phyloP scores from a whole-genome alignment of 2,797 vertebrate genomes.

The Falco peregrinus region DNA sequence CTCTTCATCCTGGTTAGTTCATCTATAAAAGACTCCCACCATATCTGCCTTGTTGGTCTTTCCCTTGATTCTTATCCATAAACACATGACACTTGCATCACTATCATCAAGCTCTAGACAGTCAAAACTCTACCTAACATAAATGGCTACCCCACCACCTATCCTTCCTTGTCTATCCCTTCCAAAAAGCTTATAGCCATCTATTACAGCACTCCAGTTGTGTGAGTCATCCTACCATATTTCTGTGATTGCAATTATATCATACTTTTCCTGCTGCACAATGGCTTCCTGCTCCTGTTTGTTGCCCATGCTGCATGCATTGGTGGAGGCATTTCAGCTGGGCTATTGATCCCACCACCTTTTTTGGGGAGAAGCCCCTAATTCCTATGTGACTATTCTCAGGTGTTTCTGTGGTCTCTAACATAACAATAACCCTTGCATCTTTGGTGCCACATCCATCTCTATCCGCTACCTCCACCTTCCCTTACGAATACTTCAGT shows the following conservation, averaged over 20 bases:
- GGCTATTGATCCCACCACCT: neutral
- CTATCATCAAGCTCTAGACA: neutral
- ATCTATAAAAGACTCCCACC: neutral
- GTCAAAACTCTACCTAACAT: no score
- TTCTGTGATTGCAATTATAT: neutral
- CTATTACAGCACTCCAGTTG: no score
- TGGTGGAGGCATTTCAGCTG: neutral
- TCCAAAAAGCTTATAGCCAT: no score
- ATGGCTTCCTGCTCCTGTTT: neutral
- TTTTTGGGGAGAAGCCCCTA: no score
- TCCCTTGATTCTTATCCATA: neutral
- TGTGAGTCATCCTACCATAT: no score
- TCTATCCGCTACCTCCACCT: neutral
- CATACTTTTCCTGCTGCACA: neutral
- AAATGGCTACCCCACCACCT: no score
- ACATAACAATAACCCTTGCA: no score
- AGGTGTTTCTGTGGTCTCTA: no score
- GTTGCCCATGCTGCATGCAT: neutral
- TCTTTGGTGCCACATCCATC: neutral
- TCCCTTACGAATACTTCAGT: neutral
- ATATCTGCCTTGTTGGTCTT: neutral
- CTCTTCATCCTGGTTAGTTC: neutral
- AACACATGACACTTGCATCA: neutral
- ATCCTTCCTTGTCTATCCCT: no score
- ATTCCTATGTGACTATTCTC: no score